These are phyloP conservation scores for Drosophila monieri DNA, from an alignment of 2,888 invertebrate species.

Conservation along the genomic window DNA sequence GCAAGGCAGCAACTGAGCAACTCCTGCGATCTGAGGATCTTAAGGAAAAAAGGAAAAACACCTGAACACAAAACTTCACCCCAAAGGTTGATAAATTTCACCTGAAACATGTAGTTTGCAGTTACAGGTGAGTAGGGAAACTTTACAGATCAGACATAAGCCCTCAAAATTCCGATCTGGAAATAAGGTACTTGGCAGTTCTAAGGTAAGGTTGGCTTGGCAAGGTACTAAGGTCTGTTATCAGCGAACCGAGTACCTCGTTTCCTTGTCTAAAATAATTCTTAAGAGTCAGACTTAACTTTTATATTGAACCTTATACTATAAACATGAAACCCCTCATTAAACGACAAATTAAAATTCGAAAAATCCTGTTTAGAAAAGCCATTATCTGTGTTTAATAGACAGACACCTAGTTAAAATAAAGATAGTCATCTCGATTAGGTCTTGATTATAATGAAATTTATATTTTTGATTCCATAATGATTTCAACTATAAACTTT, in stretches of 20 bases:
- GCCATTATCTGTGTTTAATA: neutral
- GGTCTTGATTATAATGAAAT: neutral
- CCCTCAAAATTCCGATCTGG: too few species aligned
- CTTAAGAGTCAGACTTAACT: too few species aligned
- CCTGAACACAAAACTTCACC: slow-evolving; percentile 7
- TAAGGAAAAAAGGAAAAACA: neutral
- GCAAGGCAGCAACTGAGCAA: slow-evolving; percentile 9
- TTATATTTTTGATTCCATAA: neutral
- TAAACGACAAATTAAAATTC: neutral
- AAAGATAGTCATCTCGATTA: neutral
- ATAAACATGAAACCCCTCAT: neutral
- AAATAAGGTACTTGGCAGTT: too few species aligned
- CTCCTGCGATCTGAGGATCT: neutral
- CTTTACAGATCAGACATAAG: too few species aligned
- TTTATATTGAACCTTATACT: neutral
- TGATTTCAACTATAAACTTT: neutral
- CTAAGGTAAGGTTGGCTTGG: too few species aligned
- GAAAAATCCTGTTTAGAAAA: neutral
- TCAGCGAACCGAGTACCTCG: too few species aligned
- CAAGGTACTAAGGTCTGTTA: too few species aligned
- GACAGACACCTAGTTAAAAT: neutral
- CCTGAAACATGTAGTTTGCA: slow-evolving; percentile 16
- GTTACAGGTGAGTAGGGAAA: slow-evolving; percentile 15
- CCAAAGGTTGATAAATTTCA: slow-evolving; percentile 20
- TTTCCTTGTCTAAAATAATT: too few species aligned